A percentile compares a stretch with the other conserved stretches of the same genome.
Conservation (phyloP, 2,113 vertebrate species). For the Elgaria multicarinata region DNA sequence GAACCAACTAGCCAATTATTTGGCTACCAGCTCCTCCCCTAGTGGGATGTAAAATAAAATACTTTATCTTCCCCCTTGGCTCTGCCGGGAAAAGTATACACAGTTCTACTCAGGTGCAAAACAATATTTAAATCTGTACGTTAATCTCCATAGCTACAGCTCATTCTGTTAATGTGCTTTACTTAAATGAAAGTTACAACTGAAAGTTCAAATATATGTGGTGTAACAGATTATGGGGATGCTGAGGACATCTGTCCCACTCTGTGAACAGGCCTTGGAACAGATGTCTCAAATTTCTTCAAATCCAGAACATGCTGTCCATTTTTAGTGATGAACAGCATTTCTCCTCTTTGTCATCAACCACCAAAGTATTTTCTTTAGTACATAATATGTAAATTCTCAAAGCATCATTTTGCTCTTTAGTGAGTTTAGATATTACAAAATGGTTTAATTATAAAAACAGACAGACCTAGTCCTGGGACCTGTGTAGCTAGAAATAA, state of each 20-base stretch:
- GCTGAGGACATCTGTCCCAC: conserved; percentile 80
- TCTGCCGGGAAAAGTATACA: conserved; percentile 21
- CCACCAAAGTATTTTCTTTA: conserved; percentile 82
- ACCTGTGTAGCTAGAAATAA: conserved; percentile 94
- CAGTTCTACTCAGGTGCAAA: conserved; percentile 31
- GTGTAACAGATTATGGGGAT: conserved; percentile 79
- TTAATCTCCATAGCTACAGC: conserved; percentile 62
- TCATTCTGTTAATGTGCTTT: conserved; percentile 70
- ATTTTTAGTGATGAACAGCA: conserved; percentile 74
- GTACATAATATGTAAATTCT: conserved; percentile 88
- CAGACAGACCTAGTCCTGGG: conserved; percentile 93
- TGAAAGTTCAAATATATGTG: conserved; percentile 79
- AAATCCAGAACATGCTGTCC: conserved; percentile 81
- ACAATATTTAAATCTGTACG: conserved; percentile 34
- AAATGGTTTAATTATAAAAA: conserved; percentile 96
- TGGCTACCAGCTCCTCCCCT: neutral
- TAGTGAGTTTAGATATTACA: conserved; percentile 93
- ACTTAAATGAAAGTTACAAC: conserved; percentile 71
- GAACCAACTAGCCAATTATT: neutral
- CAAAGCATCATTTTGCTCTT: conserved; percentile 87
- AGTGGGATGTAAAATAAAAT: neutral
- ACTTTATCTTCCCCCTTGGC: conserved; percentile 15
- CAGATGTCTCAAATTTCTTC: conserved; percentile 83
- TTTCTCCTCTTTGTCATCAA: conserved; percentile 72
- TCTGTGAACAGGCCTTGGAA: conserved; percentile 79